A percentile compares a stretch with the other conserved stretches of the same genome.
Conservation (phyloP, 2,888 invertebrate genomes). For the Spilosoma lubricipeda region DNA sequence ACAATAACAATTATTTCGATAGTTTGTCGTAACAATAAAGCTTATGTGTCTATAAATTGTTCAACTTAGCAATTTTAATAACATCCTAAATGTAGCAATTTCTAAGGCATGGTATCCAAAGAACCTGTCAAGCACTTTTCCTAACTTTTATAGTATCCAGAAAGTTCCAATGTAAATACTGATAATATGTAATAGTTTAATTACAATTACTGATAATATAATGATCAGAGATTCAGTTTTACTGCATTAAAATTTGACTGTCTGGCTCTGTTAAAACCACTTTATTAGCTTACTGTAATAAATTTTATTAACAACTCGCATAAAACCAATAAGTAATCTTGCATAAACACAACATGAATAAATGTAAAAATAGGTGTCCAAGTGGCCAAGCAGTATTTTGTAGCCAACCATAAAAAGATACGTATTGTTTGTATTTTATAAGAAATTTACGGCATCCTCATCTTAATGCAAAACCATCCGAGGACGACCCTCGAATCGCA, state of each 20-base stretch:
- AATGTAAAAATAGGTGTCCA: constrained; percentile 18
- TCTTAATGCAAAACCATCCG: constrained; percentile 56
- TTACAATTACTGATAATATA: background rate
- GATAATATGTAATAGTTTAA: background rate
- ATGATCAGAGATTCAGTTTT: background rate
- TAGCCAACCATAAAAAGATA: constrained; percentile 28
- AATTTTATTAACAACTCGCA: constrained; percentile 3
- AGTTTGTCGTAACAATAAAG: background rate
- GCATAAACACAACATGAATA: constrained; percentile 4
- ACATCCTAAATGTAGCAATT: background rate
- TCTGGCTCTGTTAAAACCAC: background rate
- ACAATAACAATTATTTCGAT: background rate
- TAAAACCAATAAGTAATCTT: constrained; percentile 14
- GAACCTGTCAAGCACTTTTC: background rate
- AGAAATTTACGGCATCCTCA: constrained; percentile 46
- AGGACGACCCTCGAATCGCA: constrained; percentile 38
- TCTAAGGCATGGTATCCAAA: background rate
- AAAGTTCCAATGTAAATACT: background rate
- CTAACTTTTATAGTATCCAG: background rate
- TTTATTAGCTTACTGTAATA: constrained; percentile 7
- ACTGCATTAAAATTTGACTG: background rate
- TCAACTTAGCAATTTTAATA: background rate
- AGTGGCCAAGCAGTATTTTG: constrained; percentile 26
- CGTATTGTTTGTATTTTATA: constrained; percentile 48
- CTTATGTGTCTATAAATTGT: background rate